Evolutionary conservation across 2,888 invertebrate genomes (phyloP).

Genomic region (Caenorhabditis macrosperma): DNA sequence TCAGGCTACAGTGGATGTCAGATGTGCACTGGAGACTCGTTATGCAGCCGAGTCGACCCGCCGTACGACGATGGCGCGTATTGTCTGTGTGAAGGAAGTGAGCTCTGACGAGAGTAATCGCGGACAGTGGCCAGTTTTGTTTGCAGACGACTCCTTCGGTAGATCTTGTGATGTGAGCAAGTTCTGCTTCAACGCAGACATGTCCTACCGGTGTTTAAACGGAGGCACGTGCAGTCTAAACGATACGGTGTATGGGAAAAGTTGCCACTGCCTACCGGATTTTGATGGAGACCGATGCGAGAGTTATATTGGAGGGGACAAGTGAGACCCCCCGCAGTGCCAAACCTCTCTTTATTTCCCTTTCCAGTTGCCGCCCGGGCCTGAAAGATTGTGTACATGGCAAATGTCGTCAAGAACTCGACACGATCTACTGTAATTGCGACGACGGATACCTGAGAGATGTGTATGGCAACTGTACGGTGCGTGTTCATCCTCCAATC

Average conservation of each 20-base stretch:
- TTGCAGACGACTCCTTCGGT: constrained; percentile 18
- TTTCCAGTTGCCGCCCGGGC: constrained; percentile 16
- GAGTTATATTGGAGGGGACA: background rate
- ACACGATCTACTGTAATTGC: constrained; percentile 40
- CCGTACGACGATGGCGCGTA: constrained; percentile 8
- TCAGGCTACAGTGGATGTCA: background rate
- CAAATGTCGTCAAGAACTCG: constrained; percentile 24
- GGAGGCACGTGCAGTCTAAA: constrained; percentile 49
- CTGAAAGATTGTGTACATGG: constrained; percentile 35
- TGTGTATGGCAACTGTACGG: constrained; percentile 36
- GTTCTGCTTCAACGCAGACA: constrained; percentile 9
- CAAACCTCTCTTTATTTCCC: background rate
- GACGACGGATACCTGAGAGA: constrained; percentile 21
- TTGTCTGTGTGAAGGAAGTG: constrained; percentile 14
- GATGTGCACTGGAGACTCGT: background rate
- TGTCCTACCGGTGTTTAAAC: constrained; percentile 23
- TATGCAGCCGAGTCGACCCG: background rate
- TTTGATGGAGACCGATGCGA: constrained; percentile 30
- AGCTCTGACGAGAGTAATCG: no score
- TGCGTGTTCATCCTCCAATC: background rate
- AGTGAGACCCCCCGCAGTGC: constrained; percentile 2
- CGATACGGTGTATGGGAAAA: background rate
- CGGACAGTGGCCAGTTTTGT: background rate
- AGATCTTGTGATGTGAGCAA: constrained; percentile 21
- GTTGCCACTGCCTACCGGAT: background rate